Conservation (phyloP, 2,113 vertebrate species). For the Machaerirhynchus nigripectus region DNA sequence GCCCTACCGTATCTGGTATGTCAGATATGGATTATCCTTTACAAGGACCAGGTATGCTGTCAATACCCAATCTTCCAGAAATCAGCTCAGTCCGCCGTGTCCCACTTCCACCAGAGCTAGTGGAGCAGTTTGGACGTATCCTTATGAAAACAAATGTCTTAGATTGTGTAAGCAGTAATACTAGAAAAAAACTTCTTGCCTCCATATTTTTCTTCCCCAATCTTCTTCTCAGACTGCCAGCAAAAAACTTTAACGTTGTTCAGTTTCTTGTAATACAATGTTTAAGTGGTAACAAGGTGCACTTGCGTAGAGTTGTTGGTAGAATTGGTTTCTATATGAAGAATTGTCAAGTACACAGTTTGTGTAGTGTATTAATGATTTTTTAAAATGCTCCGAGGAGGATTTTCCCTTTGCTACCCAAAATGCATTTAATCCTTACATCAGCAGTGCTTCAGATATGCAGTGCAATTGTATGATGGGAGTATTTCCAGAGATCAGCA, state of each 20-base stretch:
- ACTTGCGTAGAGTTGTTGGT: not conserved
- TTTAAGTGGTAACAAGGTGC: not conserved
- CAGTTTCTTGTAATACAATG: rapidly evolving
- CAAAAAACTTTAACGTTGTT: not conserved
- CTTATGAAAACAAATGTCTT: conserved; percentile 27
- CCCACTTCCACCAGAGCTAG: conserved; percentile 92
- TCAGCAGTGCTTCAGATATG: conserved; percentile 82
- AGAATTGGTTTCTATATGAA: not conserved
- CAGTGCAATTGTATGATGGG: conserved; percentile 99
- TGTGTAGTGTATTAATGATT: not conserved
- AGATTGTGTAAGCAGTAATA: not conserved
- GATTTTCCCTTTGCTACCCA: not conserved
- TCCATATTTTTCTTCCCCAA: rapidly evolving
- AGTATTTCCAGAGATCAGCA: conserved; percentile 92
- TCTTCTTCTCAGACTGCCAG: not conserved
- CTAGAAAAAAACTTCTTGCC: not conserved
- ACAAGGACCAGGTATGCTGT: conserved; percentile 88
- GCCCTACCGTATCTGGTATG: conserved; percentile 90
- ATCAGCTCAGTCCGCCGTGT: conserved; percentile 89
- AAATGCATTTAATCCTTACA: conserved; percentile 75
- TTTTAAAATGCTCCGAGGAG: not conserved
- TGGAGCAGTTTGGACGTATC: conserved; percentile 99
- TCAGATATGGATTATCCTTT: conserved; percentile 98
- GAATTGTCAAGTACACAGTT: not conserved
- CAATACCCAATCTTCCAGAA: conserved; percentile 90